Evolutionary conservation across 2,888 invertebrate species (phyloP).

Genomic region (Drosophila suboccidentalis): DNA sequence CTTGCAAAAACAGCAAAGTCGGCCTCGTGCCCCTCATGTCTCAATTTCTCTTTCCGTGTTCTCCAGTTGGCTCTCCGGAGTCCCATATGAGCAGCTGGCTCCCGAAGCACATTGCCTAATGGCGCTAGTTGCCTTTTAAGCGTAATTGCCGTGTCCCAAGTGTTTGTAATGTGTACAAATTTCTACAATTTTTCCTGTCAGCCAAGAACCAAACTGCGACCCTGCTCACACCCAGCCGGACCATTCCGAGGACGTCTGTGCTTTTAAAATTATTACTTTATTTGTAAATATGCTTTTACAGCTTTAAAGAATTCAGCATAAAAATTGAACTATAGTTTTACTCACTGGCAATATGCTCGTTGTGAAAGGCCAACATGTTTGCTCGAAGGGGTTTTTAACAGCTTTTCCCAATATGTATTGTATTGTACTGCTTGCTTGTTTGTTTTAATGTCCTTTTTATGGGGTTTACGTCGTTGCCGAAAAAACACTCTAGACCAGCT

Average conservation of each 20-base stretch:
- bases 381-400: constrained; percentile 51
- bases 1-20: constrained; percentile 55
- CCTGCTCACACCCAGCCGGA: constrained; percentile 8
- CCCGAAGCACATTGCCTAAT: constrained; percentile 66
- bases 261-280: constrained; percentile 81
- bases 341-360: constrained; percentile 86
- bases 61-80: constrained; percentile 25
- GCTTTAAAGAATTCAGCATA: constrained; percentile 34
- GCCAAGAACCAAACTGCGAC: constrained; percentile 23
- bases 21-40: constrained; percentile 9
- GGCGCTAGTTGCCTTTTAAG: constrained; percentile 79
- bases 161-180: constrained; percentile 75
- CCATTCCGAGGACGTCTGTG: constrained; percentile 51
- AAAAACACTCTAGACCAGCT: constrained; percentile 47
- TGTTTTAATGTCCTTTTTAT: constrained; percentile 69
- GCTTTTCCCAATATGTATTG: constrained; percentile 56
- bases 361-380: constrained; percentile 86
- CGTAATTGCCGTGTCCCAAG: constrained; percentile 80
- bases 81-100: constrained; percentile 68
- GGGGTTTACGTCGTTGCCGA: constrained; percentile 54
- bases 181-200: constrained; percentile 61
- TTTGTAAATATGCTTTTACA: constrained; percentile 55
- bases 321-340: constrained; percentile 43
- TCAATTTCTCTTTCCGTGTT: not conserved
- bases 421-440: constrained; percentile 46